phyloP scores from a whole-genome alignment of 2,888 invertebrate genomes.

The Candidula unifasciata region DNA sequence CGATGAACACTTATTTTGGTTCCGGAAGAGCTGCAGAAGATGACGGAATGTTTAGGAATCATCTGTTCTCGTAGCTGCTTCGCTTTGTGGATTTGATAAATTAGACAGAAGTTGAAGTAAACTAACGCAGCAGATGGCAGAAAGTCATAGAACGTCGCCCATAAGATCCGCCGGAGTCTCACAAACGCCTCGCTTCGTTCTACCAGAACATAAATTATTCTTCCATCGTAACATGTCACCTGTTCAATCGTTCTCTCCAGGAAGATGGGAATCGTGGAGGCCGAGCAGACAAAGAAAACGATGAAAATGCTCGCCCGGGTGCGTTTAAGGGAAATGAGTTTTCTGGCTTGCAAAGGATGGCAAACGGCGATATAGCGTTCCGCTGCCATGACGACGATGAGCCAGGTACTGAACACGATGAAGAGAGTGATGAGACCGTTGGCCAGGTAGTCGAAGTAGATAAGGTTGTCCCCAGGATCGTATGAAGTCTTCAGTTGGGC shows the following conservation, averaged over 20 bases:
- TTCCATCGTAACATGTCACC: conserved; percentile 56
- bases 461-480: conserved; percentile 56
- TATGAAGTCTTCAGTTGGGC: conserved; percentile 61
- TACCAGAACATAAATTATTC: conserved; percentile 57
- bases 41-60: conserved; percentile 55
- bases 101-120: conserved; percentile 74
- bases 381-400: conserved; percentile 76
- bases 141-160: conserved; percentile 73
- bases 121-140: conserved; percentile 72
- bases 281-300: conserved; percentile 64
- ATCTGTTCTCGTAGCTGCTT: conserved; percentile 49
- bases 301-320: conserved; percentile 69
- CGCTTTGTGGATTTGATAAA: conserved; percentile 59
- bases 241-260: conserved; percentile 63
- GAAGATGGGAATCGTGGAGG: conserved; percentile 68
- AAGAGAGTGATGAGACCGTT: conserved; percentile 73
- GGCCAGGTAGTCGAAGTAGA: conserved; percentile 69
- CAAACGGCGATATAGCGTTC: conserved; percentile 76
- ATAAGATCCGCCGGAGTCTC: conserved; percentile 64
- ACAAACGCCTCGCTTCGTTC: conserved; percentile 55
- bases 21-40: conserved; percentile 14
- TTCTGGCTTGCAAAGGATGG: conserved; percentile 74
- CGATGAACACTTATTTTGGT: neutral
- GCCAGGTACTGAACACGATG: conserved; percentile 75
- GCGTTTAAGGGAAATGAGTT: conserved; percentile 70